Percentiles rank a stretch among this genome's conserved stretches.
These are phyloP conservation scores for Leptinotarsa defecta DNA, from an alignment of 1,140 invertebrate genomes.

Conservation along the genomic window DNA sequence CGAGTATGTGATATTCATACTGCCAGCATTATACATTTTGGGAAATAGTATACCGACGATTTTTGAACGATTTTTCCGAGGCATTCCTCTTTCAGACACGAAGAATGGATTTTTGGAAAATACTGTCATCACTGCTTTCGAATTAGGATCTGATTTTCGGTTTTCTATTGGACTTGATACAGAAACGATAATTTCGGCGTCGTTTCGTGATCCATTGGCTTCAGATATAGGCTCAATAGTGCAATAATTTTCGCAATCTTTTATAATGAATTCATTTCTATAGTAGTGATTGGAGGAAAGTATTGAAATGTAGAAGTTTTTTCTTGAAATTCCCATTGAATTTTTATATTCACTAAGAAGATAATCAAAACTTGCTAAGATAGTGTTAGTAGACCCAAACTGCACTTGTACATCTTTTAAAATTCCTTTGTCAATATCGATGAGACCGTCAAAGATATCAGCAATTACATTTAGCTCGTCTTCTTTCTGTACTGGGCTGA, in stretches of 20 bases:
- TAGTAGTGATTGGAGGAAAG: too few relatives aligned
- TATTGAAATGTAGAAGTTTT: too few relatives aligned
- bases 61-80: neutral
- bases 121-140: neutral
- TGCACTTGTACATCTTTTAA: neutral
- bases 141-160: neutral
- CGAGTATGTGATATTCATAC: neutral
- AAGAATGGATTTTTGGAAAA: conserved; percentile 6
- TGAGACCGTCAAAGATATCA: neutral
- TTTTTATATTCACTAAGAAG: too few relatives aligned
- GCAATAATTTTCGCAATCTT: too few relatives aligned
- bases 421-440: neutral
- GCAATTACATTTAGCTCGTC: neutral
- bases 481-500: neutral
- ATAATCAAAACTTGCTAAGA: too few relatives aligned
- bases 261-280: too few relatives aligned
- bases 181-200: too few relatives aligned
- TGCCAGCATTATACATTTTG: too few relatives aligned
- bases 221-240: too few relatives aligned
- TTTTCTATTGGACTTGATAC: neutral
- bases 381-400: too few relatives aligned
- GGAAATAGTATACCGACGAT: neutral
- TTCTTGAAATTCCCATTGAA: too few relatives aligned
- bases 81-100: neutral
- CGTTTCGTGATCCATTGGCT: too few relatives aligned